Percentiles rank a stretch among this genome's conserved stretches.
These are phyloP conservation scores for Arnoldichthys spilopterus DNA, from an alignment of 2,797 vertebrate species.

Conservation along the genomic window DNA sequence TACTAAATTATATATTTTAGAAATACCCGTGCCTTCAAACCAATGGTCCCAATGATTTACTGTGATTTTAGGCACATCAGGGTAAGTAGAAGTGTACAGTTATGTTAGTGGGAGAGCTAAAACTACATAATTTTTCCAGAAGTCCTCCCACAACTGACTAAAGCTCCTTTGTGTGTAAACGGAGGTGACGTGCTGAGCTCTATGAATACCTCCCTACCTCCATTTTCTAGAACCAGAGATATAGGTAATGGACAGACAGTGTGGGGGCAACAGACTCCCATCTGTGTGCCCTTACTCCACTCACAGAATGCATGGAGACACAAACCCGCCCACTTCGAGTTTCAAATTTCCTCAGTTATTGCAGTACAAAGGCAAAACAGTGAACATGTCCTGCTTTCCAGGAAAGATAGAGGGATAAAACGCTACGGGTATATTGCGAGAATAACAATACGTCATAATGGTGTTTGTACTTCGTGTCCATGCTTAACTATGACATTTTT, in stretches of 20 bases:
- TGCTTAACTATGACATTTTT: too few species aligned
- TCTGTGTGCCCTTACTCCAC: neutral
- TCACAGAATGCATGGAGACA: neutral
- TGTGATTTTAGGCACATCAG: too few species aligned
- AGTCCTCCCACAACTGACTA: neutral
- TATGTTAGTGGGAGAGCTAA: too few species aligned
- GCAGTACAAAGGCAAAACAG: neutral
- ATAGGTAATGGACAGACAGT: neutral
- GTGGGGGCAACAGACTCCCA: neutral
- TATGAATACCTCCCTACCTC: neutral
- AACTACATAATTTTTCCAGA: too few species aligned
- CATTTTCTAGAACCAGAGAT: neutral
- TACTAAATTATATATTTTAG: too few species aligned
- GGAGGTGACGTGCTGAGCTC: neutral
- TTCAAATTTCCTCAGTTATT: neutral
- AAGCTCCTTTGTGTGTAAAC: neutral
- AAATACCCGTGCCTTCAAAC: too few species aligned
- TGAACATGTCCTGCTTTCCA: constrained; percentile 1
- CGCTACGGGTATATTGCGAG: constrained; percentile 5
- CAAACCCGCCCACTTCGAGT: neutral
- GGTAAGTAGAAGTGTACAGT: too few species aligned
- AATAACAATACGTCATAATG: neutral
- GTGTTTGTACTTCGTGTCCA: neutral
- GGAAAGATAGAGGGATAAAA: constrained; percentile 34
- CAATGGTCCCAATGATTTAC: too few species aligned